Evolutionary conservation across 2,888 invertebrate genomes (phyloP).

Genomic region (Anoncus sp.): DNA sequence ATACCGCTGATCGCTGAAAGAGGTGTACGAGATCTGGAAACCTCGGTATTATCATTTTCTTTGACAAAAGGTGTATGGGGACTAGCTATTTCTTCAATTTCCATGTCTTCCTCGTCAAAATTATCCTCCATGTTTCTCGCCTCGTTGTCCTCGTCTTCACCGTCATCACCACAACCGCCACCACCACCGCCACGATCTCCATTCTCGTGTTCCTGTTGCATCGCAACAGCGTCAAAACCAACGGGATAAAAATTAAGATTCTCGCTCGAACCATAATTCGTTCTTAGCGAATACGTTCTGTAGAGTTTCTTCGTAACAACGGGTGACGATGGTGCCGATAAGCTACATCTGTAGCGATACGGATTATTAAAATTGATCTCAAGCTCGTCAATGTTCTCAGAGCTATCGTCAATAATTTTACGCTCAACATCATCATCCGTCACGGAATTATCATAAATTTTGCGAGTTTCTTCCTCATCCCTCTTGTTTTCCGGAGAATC

Average conservation of each 20-base stretch:
- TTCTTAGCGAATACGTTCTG: conserved; percentile 73
- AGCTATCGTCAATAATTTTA: conserved; percentile 35
- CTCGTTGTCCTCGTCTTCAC: conserved; percentile 76
- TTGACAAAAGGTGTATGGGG: conserved; percentile 76
- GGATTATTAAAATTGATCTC: conserved; percentile 58
- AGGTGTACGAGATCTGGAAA: conserved; percentile 74
- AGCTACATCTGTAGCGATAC: conserved; percentile 77
- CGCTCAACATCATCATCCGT: conserved; percentile 6
- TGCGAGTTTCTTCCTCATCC: conserved; percentile 33
- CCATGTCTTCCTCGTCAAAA: conserved; percentile 80
- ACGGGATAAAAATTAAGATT: conserved; percentile 76
- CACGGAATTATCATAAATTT: conserved; percentile 43
- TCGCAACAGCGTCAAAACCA: conserved; percentile 73
- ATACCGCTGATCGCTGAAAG: conserved; percentile 76
- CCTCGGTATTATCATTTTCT: conserved; percentile 68
- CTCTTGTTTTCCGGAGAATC: conserved; percentile 26
- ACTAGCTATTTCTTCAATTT: conserved; percentile 77
- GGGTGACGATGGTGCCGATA: conserved; percentile 79
- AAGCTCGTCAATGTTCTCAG: conserved; percentile 41
- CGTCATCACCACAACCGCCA: conserved; percentile 77
- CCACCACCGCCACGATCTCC: conserved; percentile 77
- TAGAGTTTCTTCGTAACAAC: conserved; percentile 67
- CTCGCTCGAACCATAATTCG: conserved; percentile 77
- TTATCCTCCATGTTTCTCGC: conserved; percentile 78
- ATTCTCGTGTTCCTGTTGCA: conserved; percentile 72